Conservation (phyloP, 2,888 invertebrate species). For the Drosophila siamana region DNA sequence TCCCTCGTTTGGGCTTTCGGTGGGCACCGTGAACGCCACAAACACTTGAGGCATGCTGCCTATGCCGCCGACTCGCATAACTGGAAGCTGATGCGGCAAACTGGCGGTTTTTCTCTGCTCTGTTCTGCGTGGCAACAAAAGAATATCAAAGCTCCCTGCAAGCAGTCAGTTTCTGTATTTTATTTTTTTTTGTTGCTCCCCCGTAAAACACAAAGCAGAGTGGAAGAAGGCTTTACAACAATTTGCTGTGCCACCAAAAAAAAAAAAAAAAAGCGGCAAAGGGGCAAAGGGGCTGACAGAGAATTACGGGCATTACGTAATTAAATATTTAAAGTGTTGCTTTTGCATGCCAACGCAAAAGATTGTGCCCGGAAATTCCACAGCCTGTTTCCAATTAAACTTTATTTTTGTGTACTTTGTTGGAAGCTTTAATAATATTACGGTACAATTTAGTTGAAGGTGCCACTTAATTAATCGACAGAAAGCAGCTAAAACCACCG, state of each 20-base stretch:
- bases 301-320: conserved; percentile 71
- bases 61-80: conserved; percentile 50
- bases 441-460: conserved; percentile 12
- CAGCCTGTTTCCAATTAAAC: conserved; percentile 18
- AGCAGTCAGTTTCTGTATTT: conserved; percentile 31
- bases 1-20: too few relatives aligned
- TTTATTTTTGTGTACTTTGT: conserved; percentile 1
- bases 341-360: conserved; percentile 33
- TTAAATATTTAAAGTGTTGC: conserved; percentile 77
- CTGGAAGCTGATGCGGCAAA: conserved; percentile 52
- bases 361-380: conserved; percentile 43
- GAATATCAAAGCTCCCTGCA: conserved; percentile 65
- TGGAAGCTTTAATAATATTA: conserved; percentile 37
- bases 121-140: conserved; percentile 46
- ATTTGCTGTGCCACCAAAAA: conserved; percentile 50
- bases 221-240: conserved; percentile 42
- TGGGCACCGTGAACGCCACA: conserved; percentile 36
- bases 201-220: not conserved
- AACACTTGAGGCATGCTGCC: conserved; percentile 73
- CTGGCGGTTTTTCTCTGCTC: conserved; percentile 19
- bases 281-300: conserved; percentile 50
- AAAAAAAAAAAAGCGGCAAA: too few relatives aligned
- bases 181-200: conserved; percentile 4
- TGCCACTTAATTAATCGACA: too few relatives aligned
- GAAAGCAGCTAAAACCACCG: not conserved